Evolutionary conservation across 2,113 vertebrate species (phyloP).

Genomic region (Neolamprologus sp.): DNA sequence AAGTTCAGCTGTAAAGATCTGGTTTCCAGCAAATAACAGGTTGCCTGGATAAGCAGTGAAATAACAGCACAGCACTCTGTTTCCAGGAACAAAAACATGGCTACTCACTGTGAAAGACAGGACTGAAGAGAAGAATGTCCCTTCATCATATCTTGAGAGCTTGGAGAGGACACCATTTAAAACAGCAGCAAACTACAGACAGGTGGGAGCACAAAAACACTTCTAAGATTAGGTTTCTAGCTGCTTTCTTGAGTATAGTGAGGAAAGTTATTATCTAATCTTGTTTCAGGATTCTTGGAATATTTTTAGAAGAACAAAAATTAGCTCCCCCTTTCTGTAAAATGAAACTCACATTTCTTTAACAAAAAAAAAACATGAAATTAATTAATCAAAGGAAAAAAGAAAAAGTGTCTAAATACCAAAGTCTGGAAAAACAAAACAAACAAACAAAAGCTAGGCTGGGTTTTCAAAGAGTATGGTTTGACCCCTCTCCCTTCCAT

Average conservation of each 20-base stretch:
- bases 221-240: background rate
- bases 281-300: background rate
- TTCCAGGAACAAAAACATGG: background rate
- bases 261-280: background rate
- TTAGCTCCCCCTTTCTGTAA: background rate
- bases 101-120: conserved; percentile 96
- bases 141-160: conserved; percentile 93
- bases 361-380: background rate
- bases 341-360: background rate
- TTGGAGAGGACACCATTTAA: conserved; percentile 89
- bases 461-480: background rate
- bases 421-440: background rate
- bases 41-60: background rate
- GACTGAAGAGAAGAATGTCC: conserved; percentile 94
- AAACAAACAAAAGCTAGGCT: background rate
- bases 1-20: conserved; percentile 19
- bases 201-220: background rate
- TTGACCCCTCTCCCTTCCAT: background rate
- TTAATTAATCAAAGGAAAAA: background rate
- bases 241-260: background rate
- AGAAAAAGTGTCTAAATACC: background rate
- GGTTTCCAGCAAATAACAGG: conserved; percentile 33
- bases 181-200: conserved; percentile 80
- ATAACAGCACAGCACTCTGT: background rate
- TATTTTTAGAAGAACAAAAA: background rate